Percentiles rank a stretch among this genome's conserved stretches.
phyloP scores from a whole-genome alignment of 1,140 invertebrate genomes.

The Gryon sp. region DNA sequence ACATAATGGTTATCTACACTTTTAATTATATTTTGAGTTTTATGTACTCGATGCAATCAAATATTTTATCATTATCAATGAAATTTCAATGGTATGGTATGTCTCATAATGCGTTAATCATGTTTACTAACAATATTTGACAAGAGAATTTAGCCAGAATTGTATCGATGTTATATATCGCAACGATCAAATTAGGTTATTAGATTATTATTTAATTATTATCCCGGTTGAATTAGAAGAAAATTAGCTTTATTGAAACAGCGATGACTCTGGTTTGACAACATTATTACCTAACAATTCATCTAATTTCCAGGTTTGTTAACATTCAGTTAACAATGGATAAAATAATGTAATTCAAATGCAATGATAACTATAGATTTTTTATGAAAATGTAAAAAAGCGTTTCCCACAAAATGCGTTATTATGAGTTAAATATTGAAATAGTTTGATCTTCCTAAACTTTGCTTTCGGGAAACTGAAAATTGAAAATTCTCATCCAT shows the following conservation, averaged over 20 bases:
- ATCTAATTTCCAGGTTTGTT: neutral
- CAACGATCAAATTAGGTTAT: neutral
- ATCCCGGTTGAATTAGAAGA: conserved; percentile 7
- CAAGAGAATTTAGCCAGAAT: too few relatives aligned
- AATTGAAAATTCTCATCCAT: conserved; percentile 31
- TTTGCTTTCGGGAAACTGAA: conserved; percentile 21
- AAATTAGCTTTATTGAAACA: neutral
- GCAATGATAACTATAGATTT: neutral
- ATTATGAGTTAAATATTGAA: conserved; percentile 29
- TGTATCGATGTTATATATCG: too few relatives aligned
- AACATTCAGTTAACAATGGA: too few relatives aligned
- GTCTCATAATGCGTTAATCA: too few relatives aligned
- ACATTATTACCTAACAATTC: neutral
- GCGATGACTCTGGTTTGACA: too few relatives aligned
- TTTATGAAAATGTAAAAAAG: neutral
- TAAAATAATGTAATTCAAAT: too few relatives aligned
- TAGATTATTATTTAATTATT: conserved; percentile 1
- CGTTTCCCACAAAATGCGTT: conserved; percentile 2
- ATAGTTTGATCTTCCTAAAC: conserved; percentile 12
- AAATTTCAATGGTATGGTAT: too few relatives aligned
- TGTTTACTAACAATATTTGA: too few relatives aligned
- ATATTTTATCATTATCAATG: too few relatives aligned
- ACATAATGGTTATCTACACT: too few relatives aligned
- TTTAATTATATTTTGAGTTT: too few relatives aligned
- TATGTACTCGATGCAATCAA: too few relatives aligned